These are phyloP conservation scores for Phylloscopus trochiloides DNA, from an alignment of 2,113 vertebrate genomes.

Conservation along the genomic window DNA sequence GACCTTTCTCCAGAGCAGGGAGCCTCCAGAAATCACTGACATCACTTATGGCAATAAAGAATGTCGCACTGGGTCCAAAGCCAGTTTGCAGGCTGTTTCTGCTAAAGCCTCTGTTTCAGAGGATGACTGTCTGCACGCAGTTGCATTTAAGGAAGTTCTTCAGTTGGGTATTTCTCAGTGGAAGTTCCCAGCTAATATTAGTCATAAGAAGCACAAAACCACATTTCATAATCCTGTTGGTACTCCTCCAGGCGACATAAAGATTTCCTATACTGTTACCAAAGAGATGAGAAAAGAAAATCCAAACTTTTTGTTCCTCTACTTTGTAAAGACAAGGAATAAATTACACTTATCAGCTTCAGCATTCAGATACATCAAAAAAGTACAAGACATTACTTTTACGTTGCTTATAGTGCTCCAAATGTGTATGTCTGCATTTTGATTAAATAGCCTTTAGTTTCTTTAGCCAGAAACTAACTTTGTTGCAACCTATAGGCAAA, in stretches of 20 bases:
- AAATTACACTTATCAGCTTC: not conserved
- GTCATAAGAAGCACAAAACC: constrained; percentile 32
- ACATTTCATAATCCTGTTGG: constrained; percentile 31
- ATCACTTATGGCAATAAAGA: not conserved
- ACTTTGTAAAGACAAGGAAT: not conserved
- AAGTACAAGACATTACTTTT: not conserved
- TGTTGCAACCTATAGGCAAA: not conserved
- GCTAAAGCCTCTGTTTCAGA: constrained; percentile 46
- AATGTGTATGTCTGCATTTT: not conserved
- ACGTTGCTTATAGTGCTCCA: not conserved
- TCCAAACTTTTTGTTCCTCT: constrained; percentile 3
- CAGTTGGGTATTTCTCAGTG: constrained; percentile 76
- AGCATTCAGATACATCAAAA: not conserved
- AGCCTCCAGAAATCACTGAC: not conserved
- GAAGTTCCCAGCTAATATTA: constrained; percentile 77
- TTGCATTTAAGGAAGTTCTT: constrained; percentile 77
- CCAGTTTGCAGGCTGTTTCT: constrained; percentile 56
- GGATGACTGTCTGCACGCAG: constrained; percentile 33
- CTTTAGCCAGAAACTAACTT: not conserved
- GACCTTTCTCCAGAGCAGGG: not conserved
- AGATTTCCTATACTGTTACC: not conserved
- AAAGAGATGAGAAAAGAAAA: constrained; percentile 35
- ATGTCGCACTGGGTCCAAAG: not conserved
- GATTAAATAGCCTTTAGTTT: not conserved
- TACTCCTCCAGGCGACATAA: not conserved